Percentiles rank a stretch among this genome's conserved stretches.
These are phyloP conservation scores for Sympetrum striolatum DNA, from an alignment of 2,888 invertebrate genomes.

Conservation along the genomic window DNA sequence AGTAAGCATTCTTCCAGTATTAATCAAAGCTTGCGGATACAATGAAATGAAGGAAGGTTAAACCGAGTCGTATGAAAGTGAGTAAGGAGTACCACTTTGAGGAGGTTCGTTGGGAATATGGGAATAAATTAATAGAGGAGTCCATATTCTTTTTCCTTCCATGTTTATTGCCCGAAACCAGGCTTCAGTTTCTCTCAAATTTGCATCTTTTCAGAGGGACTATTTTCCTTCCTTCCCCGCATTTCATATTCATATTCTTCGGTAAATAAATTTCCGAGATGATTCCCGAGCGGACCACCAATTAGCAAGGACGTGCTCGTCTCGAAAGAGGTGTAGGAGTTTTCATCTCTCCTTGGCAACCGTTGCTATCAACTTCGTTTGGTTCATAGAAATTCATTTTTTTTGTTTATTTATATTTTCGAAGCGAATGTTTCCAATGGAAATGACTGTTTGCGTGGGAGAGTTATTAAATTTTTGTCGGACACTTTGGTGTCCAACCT, in stretches of 20 bases:
- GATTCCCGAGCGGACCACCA: neutral
- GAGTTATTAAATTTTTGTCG: too few relatives aligned
- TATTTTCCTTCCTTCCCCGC: neutral
- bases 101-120: neutral
- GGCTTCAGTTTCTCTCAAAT: neutral
- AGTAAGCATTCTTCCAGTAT: too few relatives aligned
- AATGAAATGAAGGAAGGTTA: neutral
- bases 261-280: neutral
- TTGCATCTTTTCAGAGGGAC: neutral
- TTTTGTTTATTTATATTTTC: too few relatives aligned
- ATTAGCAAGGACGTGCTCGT: constrained; percentile 7
- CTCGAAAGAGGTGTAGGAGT: neutral
- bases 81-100: too few relatives aligned
- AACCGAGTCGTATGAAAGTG: neutral
- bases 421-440: too few relatives aligned
- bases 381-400: neutral
- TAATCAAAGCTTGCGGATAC: neutral
- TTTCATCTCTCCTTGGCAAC: neutral
- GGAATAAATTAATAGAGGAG: neutral
- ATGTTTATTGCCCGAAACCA: neutral
- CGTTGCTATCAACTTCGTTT: neutral
- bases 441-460: too few relatives aligned
- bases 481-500: too few relatives aligned
- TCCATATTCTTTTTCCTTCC: neutral
- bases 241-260: neutral